Evolutionary conservation across 2,888 invertebrate species (phyloP).

Genomic region (Tenthredo scrophulariae): DNA sequence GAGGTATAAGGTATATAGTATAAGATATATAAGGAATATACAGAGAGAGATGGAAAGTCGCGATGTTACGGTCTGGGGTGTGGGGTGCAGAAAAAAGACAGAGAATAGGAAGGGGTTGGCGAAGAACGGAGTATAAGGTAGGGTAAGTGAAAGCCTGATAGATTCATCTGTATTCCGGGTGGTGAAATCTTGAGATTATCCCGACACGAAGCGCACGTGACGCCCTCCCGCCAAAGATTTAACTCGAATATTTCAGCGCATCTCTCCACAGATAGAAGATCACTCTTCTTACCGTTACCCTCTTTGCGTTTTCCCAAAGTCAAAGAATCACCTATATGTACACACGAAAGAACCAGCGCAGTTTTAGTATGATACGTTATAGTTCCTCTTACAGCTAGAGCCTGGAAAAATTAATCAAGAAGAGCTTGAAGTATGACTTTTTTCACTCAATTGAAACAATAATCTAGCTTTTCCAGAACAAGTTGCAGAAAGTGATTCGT

Average conservation of each 20-base stretch:
- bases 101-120: constrained; percentile 44
- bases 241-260: constrained; percentile 60
- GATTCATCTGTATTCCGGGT: constrained; percentile 71
- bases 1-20: constrained; percentile 28
- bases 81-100: constrained; percentile 19
- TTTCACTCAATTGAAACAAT: not conserved
- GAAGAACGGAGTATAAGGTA: constrained; percentile 53
- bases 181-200: constrained; percentile 71
- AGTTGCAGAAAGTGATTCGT: not conserved
- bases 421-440: not conserved
- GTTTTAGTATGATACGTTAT: not conserved
- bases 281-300: not conserved
- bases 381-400: not conserved
- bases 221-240: constrained; percentile 63
- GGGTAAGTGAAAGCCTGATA: constrained; percentile 66
- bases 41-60: constrained; percentile 45
- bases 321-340: not conserved
- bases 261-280: not conserved
- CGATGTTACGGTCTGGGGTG: constrained; percentile 23
- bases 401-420: not conserved
- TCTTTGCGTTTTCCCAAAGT: not conserved
- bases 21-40: constrained; percentile 26
- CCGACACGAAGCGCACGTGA: constrained; percentile 61
- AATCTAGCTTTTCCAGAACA: not conserved
- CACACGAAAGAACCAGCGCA: not conserved